Percentiles rank a stretch among this genome's conserved stretches.
phyloP scores from a whole-genome alignment of 2,888 invertebrate genomes.

The Mythimna impura region DNA sequence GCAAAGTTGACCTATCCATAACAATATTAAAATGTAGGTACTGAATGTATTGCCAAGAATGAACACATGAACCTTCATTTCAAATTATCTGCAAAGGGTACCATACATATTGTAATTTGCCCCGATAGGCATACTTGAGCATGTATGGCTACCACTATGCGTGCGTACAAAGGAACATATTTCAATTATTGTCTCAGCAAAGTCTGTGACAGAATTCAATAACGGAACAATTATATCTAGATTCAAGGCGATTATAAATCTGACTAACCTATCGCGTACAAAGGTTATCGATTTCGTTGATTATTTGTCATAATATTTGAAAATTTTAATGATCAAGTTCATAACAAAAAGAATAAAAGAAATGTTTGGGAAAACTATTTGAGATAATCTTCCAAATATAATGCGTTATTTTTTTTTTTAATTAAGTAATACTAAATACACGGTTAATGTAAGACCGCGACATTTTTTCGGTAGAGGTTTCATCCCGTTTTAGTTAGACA shows the following conservation, averaged over 20 bases:
- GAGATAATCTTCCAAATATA: conserved; percentile 58
- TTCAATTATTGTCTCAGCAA: conserved; percentile 48
- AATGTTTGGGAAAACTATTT: conserved; percentile 58
- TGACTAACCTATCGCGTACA: conserved; percentile 41
- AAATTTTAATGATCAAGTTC: conserved; percentile 27
- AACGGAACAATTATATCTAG: conserved; percentile 35
- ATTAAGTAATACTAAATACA: conserved; percentile 55
- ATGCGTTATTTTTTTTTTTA: conserved; percentile 16
- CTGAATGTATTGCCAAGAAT: conserved; percentile 33
- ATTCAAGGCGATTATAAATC: conserved; percentile 50
- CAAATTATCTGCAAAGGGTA: conserved; percentile 14
- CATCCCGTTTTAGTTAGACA: conserved; percentile 39
- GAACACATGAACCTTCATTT: conserved; percentile 31
- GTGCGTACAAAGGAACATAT: conserved; percentile 37
- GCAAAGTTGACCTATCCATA: conserved; percentile 38
- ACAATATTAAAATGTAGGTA: conserved; percentile 31
- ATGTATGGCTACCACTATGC: conserved; percentile 14
- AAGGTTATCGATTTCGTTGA: conserved; percentile 50
- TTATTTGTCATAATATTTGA: conserved; percentile 42
- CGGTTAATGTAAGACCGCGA: conserved; percentile 14
- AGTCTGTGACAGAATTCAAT: conserved; percentile 30
- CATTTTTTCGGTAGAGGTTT: conserved; percentile 25
- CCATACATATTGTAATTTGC: conserved; percentile 30
- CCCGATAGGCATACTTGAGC: conserved; percentile 26
- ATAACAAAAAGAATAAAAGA: conserved; percentile 31